A percentile compares a stretch with the other conserved stretches of the same genome.
These are phyloP conservation scores for Steatocranus sp. DNA, from an alignment of 2,797 vertebrate genomes.

Conservation along the genomic window DNA sequence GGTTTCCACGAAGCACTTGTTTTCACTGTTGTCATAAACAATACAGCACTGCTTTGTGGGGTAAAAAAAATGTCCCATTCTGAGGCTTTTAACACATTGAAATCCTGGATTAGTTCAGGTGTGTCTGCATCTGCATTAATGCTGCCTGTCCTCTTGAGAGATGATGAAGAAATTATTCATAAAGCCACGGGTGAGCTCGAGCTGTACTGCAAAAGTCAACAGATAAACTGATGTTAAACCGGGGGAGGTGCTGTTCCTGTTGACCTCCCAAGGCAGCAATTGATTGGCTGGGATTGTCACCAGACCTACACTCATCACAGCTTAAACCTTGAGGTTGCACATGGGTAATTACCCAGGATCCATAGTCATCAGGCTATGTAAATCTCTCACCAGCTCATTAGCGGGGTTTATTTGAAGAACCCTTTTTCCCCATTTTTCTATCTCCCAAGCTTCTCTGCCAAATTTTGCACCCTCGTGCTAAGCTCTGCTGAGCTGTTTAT, in stretches of 20 bases:
- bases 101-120: slow-evolving; percentile 18
- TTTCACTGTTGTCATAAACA: slow-evolving; percentile 28
- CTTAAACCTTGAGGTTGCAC: slow-evolving; percentile 56
- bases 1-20: slow-evolving; percentile 26
- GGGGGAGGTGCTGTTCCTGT: slow-evolving; percentile 10
- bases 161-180: slow-evolving; percentile 34
- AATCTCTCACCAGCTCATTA: slow-evolving; percentile 60
- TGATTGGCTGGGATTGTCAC: slow-evolving; percentile 50
- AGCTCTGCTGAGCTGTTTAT: slow-evolving; percentile 29
- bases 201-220: slow-evolving; percentile 25
- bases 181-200: slow-evolving; percentile 14
- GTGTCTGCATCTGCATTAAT: slow-evolving; percentile 6
- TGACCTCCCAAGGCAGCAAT: slow-evolving; percentile 38
- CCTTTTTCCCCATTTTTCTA: slow-evolving; percentile 22
- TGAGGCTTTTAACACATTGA: background rate
- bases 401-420: slow-evolving; percentile 53
- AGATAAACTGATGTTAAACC: slow-evolving; percentile 18
- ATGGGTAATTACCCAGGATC: slow-evolving; percentile 65
- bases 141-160: background rate
- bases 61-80: background rate
- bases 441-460: slow-evolving; percentile 17
- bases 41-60: slow-evolving; percentile 10
- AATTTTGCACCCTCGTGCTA: slow-evolving; percentile 16
- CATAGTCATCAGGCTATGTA: slow-evolving; percentile 58
- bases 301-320: slow-evolving; percentile 43